Percentiles rank a stretch among this genome's conserved stretches.
These are phyloP conservation scores for Anticlea derivata DNA, from an alignment of 2,888 invertebrate genomes.

Conservation along the genomic window DNA sequence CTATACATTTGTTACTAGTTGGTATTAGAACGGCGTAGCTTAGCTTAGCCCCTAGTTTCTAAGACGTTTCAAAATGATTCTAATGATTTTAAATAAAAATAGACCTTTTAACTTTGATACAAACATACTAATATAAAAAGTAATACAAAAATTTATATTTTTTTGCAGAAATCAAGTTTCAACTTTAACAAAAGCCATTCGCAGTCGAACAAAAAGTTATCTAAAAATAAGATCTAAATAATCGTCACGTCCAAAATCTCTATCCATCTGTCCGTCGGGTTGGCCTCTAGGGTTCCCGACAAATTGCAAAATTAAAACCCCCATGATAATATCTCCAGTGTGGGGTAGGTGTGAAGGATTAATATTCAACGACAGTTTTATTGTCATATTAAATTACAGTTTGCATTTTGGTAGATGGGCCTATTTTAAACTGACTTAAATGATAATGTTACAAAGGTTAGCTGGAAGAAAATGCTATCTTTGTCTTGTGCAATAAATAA, in stretches of 20 bases:
- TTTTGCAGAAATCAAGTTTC: conserved; percentile 3
- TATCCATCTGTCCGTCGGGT: conserved; percentile 56
- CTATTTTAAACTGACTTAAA: background rate
- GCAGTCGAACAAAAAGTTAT: conserved; percentile 45
- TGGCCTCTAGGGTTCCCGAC: conserved; percentile 51
- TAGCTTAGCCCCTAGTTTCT: too few species aligned
- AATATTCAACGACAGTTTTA: conserved; percentile 37
- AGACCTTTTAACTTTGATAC: too few species aligned
- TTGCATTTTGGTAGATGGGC: conserved; percentile 7
- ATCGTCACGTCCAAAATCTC: conserved; percentile 51
- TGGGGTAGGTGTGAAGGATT: conserved; percentile 37
- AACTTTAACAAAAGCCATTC: conserved; percentile 22
- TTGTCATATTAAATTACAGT: conserved; percentile 34
- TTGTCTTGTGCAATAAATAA: too few species aligned
- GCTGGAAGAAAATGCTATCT: too few species aligned
- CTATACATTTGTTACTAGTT: too few species aligned
- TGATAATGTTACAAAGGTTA: too few species aligned
- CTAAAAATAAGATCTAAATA: conserved; percentile 61
- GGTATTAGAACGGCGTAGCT: too few species aligned
- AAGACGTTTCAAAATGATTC: too few species aligned
- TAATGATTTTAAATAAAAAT: too few species aligned
- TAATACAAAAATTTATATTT: background rate
- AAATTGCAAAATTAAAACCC: conserved; percentile 80
- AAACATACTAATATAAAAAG: background rate
- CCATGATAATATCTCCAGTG: conserved; percentile 59